phyloP scores from a whole-genome alignment of 2,888 invertebrate genomes.

The Drosophila setosimentum region DNA sequence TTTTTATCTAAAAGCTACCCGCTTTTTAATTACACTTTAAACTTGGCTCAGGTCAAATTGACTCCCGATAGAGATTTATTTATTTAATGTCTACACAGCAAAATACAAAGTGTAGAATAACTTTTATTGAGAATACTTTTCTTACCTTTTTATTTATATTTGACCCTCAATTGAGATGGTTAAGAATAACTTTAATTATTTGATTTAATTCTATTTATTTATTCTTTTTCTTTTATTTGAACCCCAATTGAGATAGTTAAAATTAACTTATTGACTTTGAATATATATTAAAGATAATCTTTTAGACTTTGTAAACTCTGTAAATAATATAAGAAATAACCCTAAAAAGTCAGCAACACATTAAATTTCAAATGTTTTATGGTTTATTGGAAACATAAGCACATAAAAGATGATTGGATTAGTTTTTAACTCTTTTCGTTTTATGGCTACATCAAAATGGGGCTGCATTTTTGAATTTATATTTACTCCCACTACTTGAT shows the following conservation, averaged over 20 bases:
- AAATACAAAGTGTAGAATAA: background rate
- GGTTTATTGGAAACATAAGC: background rate
- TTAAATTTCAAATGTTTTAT: too few relatives aligned
- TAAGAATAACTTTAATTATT: background rate
- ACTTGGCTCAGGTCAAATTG: background rate
- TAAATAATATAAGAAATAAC: background rate
- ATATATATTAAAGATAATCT: background rate
- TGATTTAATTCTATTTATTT: too few relatives aligned
- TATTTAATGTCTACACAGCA: background rate
- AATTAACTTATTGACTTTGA: background rate
- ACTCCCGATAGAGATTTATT: background rate
- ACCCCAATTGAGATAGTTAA: too few relatives aligned
- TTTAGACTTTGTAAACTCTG: background rate
- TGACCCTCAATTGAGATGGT: background rate
- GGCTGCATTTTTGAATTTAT: slow-evolving; percentile 2
- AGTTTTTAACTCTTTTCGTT: background rate
- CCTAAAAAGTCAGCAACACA: background rate
- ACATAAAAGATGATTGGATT: background rate
- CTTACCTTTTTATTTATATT: background rate
- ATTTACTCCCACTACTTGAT: slow-evolving; percentile 15
- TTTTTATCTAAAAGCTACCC: slow-evolving; percentile 34
- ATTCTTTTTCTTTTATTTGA: too few relatives aligned
- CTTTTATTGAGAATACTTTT: background rate
- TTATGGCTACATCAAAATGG: background rate
- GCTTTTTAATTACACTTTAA: slow-evolving; percentile 22